Evolutionary conservation across 2,797 vertebrate genomes (phyloP).

Genomic region (Hoplostethus mediterraneus): DNA sequence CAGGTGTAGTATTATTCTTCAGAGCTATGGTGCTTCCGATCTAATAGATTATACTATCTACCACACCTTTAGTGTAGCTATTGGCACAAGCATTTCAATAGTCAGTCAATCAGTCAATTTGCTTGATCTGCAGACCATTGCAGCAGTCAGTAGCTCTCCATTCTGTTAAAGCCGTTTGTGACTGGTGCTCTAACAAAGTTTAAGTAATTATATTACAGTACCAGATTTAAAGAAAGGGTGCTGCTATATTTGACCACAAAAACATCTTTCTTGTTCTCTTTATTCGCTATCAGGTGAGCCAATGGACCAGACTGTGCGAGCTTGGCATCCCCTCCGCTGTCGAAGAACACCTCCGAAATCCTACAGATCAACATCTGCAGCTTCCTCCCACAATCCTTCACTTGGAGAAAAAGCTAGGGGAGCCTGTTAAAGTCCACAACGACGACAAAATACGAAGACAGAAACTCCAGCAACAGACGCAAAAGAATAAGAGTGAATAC

Average conservation of each 20-base stretch:
- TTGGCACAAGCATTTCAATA: no score
- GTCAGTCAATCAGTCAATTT: background rate
- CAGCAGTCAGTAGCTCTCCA: no score
- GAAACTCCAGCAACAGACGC: constrained; percentile 90
- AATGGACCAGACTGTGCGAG: constrained; percentile 97
- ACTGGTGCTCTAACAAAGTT: background rate
- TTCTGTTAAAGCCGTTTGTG: background rate
- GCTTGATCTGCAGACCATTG: background rate
- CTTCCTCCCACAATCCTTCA: constrained; percentile 88
- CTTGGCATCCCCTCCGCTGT: constrained; percentile 92
- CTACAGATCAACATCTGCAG: constrained; percentile 57
- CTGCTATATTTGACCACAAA: constrained; percentile 12
- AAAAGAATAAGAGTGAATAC: constrained; percentile 24
- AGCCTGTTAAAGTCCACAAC: constrained; percentile 96
- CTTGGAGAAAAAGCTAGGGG: constrained; percentile 90
- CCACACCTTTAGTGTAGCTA: no score
- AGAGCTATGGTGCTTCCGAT: no score
- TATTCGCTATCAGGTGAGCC: constrained; percentile 89
- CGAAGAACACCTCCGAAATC: constrained; percentile 86
- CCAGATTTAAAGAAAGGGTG: background rate
- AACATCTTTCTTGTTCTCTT: background rate
- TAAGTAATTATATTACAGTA: background rate
- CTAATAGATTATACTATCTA: no score
- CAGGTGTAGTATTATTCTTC: no score
- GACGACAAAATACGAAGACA: constrained; percentile 96